phyloP scores from a whole-genome alignment of 2,113 vertebrate species.

The Periophthalmodon schlosseri region DNA sequence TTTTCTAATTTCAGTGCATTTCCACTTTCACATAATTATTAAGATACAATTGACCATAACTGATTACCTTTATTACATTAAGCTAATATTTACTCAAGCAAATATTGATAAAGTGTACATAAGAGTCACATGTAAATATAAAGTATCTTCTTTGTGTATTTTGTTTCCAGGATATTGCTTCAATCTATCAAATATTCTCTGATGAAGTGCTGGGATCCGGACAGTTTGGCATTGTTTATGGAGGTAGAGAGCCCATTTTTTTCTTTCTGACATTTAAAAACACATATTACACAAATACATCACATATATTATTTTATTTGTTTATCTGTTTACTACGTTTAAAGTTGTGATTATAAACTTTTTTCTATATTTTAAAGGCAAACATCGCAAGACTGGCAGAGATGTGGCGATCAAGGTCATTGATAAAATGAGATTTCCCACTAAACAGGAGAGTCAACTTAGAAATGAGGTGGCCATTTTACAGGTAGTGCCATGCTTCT shows the following conservation, averaged over 20 bases:
- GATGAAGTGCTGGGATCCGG: conserved; percentile 98
- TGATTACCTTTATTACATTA: neutral
- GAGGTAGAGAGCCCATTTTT: conserved; percentile 79
- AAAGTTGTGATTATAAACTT: neutral
- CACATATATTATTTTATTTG: neutral
- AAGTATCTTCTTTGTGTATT: conserved; percentile 5
- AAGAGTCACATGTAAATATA: neutral
- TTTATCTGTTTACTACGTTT: neutral
- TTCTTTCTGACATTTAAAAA: neutral
- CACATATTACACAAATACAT: neutral
- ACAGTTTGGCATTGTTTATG: conserved; percentile 98
- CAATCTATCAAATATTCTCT: conserved; percentile 98
- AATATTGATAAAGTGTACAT: neutral
- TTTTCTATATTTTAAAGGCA: conserved; percentile 77
- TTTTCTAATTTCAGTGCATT: conserved; percentile 17
- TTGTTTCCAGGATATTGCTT: conserved; percentile 89
- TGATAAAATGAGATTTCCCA: conserved; percentile 98
- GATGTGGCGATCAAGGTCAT: conserved; percentile 99
- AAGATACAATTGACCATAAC: no score
- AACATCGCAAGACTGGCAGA: conserved; percentile 96
- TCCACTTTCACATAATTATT: conserved; percentile 47
- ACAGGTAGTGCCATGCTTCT: conserved; percentile 80
- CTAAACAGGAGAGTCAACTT: conserved; percentile 98
- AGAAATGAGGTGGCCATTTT: conserved; percentile 98
- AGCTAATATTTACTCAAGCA: neutral